Evolutionary conservation across 2,797 vertebrate genomes (phyloP), one percentile per base, ranked within the genome.

Genomic region (Erethizon dorsatum): DNA sequence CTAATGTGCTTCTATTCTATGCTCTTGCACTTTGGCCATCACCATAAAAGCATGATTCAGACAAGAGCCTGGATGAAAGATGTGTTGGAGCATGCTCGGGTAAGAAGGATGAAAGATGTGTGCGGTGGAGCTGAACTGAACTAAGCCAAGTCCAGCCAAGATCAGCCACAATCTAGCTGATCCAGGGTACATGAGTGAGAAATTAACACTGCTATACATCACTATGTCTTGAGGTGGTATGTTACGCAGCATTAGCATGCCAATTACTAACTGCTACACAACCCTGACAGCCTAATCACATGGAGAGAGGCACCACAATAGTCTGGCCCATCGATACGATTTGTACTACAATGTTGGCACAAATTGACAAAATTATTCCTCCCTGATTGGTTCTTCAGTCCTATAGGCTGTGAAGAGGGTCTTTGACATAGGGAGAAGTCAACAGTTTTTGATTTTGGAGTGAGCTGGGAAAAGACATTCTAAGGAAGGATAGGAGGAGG

Each of bases 231-330:
- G 78, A 87, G 22, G 57, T 84, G 33, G 4, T 57, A 83, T 89
- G 45, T 83, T 90, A 82, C 37, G 31, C 71, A 88, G 71, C n/a
- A 77, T 84, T 94, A 84, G 18, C 69, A 37, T 94, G 65, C 71
- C 37, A 71, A 73, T 87, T 67, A 86, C 65, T 94, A 96, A 77
- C 61, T 83, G 37, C 77, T 79, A 75, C 20, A 83, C 17, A 86
- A 59, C 54, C 2, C 59, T 52, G 57, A 83, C 26, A 84, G 52
- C 45, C 87, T 67, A 79, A 57, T 90, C 33, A 54, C 65, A 69
- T 52, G 26, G 50, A 75, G 6, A 86, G 2, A 80, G 14, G 24
- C 41, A 77, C 14, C 15, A 8, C 78, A 80, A 57, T 41, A 54
- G 14, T 50, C 56, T 33, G 92, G 54, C 26, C 10, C 47, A 65